These are phyloP conservation scores for Pseudochaenichthys georgianus DNA, from an alignment of 2,797 vertebrate species.

Conservation along the genomic window DNA sequence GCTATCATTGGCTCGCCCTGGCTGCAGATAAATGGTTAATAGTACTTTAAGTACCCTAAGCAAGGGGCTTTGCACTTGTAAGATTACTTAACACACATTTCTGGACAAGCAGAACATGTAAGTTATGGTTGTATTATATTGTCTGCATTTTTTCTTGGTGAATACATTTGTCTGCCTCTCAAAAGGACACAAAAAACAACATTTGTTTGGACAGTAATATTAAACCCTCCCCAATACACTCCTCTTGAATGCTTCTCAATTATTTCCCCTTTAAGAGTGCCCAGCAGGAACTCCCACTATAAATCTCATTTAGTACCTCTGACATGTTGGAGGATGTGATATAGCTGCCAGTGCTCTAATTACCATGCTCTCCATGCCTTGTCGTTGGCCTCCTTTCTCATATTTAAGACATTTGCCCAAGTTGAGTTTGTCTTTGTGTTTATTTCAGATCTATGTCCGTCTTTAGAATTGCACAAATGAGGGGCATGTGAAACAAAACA, in stretches of 20 bases:
- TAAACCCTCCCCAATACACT: constrained; percentile 30
- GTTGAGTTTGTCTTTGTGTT: constrained; percentile 10
- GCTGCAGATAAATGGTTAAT: constrained; percentile 69
- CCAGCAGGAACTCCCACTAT: constrained; percentile 65
- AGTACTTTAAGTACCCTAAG: constrained; percentile 51
- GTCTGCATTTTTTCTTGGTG: constrained; percentile 11
- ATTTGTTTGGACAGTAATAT: constrained; percentile 48
- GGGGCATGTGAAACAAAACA: constrained; percentile 34
- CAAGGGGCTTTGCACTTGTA: constrained; percentile 41
- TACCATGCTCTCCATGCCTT: constrained; percentile 54
- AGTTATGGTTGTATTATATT: constrained; percentile 18
- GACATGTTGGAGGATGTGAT: constrained; percentile 64
- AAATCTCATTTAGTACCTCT: constrained; percentile 74
- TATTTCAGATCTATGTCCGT: constrained; percentile 38
- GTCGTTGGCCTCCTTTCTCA: constrained; percentile 53
- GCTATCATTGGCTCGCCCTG: constrained; percentile 41
- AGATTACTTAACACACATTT: constrained; percentile 48
- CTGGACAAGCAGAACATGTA: constrained; percentile 20
- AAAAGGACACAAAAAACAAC: constrained; percentile 23
- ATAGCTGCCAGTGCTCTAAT: constrained; percentile 65
- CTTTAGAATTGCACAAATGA: constrained; percentile 48
- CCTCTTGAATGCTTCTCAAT: constrained; percentile 46
- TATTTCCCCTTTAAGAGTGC: constrained; percentile 57
- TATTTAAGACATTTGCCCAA: constrained; percentile 29
- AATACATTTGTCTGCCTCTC: constrained; percentile 31